phyloP scores from a whole-genome alignment of 2,113 vertebrate genomes.

The Rhea americana region DNA sequence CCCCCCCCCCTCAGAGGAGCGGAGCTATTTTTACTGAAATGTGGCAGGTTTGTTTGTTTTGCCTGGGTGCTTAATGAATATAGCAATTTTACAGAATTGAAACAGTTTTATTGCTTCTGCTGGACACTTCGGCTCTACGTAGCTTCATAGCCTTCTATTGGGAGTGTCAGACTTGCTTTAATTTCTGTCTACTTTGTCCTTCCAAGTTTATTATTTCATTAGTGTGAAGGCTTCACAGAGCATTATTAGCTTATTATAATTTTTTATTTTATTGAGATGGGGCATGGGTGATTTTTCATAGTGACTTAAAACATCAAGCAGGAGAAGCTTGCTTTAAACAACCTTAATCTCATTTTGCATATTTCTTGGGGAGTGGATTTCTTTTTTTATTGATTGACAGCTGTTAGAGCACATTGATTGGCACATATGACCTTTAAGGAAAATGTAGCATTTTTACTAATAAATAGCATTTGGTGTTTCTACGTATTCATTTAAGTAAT shows the following conservation, averaged over 20 bases:
- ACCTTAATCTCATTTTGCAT: background rate
- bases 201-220: background rate
- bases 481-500: background rate
- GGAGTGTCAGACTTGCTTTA: background rate
- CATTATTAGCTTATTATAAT: rapidly evolving
- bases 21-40: background rate
- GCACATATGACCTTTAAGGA: background rate
- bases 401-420: constrained; percentile 4
- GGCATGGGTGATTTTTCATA: background rate
- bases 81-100: background rate
- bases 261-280: background rate
- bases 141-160: background rate
- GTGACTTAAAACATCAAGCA: background rate
- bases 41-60: background rate
- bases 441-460: background rate
- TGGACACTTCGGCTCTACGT: background rate
- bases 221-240: background rate
- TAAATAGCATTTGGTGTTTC: background rate
- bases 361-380: background rate
- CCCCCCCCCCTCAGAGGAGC: too few species aligned
- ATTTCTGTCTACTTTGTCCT: background rate
- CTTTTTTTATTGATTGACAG: background rate
- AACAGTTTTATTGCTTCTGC: background rate
- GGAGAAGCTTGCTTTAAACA: background rate
- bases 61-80: background rate